Conservation (phyloP, 2,797 vertebrate genomes). For the Lepus oiostolus region DNA sequence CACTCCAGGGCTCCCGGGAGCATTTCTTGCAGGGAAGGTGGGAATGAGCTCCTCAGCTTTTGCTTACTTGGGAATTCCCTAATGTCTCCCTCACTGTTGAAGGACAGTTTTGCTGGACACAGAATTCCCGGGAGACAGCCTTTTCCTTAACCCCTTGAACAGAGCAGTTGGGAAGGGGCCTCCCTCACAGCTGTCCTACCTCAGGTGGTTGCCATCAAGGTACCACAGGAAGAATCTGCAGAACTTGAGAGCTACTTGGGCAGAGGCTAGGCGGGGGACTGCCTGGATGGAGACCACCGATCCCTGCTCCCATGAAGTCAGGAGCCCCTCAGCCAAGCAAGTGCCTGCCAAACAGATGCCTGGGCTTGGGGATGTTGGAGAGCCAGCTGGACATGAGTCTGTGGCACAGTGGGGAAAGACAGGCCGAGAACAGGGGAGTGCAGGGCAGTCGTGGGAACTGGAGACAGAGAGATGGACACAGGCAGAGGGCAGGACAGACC, state of each 20-base stretch:
- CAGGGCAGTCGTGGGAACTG: background rate
- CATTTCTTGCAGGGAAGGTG: background rate
- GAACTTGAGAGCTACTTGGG: background rate
- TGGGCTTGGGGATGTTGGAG: background rate
- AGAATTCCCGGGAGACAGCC: background rate
- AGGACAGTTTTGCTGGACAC: background rate
- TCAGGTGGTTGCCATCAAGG: background rate
- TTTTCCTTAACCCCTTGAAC: background rate
- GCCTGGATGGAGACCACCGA: background rate
- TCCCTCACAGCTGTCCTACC: background rate
- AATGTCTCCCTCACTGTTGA: background rate
- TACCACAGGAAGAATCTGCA: accelerated
- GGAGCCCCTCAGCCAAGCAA: background rate
- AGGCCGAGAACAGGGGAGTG: background rate
- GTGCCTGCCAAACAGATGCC: background rate
- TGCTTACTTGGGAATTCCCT: background rate
- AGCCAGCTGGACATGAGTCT: no score
- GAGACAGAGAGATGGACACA: background rate
- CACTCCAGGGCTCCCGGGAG: background rate
- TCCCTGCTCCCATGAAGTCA: background rate
- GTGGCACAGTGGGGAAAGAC: no score
- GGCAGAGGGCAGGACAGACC: background rate
- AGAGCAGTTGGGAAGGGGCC: background rate
- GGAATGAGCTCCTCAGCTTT: background rate
- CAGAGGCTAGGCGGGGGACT: background rate